Evolutionary conservation across 2,113 vertebrate species (phyloP).

Genomic region (Plecturocebus donacophilus): DNA sequence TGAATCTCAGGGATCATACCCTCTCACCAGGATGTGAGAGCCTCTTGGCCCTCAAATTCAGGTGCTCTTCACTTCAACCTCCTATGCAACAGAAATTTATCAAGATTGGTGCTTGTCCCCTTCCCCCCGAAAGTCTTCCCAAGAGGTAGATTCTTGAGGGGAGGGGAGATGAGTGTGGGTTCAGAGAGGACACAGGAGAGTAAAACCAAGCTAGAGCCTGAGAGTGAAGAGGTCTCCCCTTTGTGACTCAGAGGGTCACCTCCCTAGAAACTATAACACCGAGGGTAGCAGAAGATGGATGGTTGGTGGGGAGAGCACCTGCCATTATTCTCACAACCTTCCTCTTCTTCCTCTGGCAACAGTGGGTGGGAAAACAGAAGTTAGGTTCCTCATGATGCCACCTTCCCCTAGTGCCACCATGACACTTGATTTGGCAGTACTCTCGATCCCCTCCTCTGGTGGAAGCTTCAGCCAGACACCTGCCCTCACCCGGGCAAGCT

Average conservation of each 20-base stretch:
- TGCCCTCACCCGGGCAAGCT: background rate
- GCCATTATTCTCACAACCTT: background rate
- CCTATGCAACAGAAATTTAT: background rate
- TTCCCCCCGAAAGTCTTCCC: background rate
- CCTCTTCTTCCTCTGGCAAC: background rate
- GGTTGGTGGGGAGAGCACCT: fast-evolving
- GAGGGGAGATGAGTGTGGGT: background rate
- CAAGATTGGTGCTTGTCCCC: background rate
- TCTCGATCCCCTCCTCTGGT: background rate
- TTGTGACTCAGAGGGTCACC: background rate
- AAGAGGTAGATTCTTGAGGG: background rate
- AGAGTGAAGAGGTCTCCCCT: background rate
- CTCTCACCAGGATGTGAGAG: background rate
- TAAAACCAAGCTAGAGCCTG: background rate
- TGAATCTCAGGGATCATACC: background rate
- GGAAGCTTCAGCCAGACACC: background rate
- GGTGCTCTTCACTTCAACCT: background rate
- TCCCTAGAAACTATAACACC: background rate
- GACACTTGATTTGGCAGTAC: background rate
- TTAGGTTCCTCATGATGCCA: background rate
- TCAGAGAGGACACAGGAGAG: background rate
- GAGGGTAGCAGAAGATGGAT: background rate
- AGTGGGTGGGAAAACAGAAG: background rate
- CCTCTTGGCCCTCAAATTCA: background rate
- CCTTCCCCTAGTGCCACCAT: background rate